Base-by-base conservation (phyloP, 2,113 vertebrate genomes). In the Limanda limanda region DNA sequence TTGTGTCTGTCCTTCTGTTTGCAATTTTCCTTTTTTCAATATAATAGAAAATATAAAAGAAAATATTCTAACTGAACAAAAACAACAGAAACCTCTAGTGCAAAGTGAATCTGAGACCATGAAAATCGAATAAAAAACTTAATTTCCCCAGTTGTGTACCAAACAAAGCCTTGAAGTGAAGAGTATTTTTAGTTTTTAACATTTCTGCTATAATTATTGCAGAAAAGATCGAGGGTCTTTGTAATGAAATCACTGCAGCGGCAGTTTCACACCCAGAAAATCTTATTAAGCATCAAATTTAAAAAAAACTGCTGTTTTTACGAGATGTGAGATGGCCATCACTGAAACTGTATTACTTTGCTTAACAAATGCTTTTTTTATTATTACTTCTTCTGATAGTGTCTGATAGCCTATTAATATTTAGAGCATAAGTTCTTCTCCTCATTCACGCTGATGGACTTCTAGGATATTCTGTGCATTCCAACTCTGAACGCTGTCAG, bases 191-290 rank as follows among this genome's bases (percentile, higher is more conserved):
- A 7, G 31, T 31, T 31, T 64, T 76, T 15, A 11, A 7, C 11
- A n/a, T 75, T 55, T 51, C 35, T 12, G 8, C 40, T 8, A 1
- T 83, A 82, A 77, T 77, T 72, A 69, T 63, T 61, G 65, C 25
- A 31, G 68, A 59, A 54, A 24, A 24, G 54, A 72, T 62, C 76
- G 8, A 52, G n/a, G 51, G 27, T 68, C 64, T 27, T 56, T 62
- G 42, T 37, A 71, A 66, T 71, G 8, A 68, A 69, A 69, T 68
- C 42, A 24, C 68, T 79, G 70, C 6, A 5, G 76, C 37, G 71
- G 71, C 3, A 9, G 2, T 18, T 66, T 21, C 62, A 65, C 35
- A 58, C n/a, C 0, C 20, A 25, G 31, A 65, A 55, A 42, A 5
- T 65, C 67, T 20, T 5, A 76, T 62, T 73, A 55, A 37, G 52